These are phyloP conservation scores for Ectemnius lituratus DNA, from an alignment of 2,888 invertebrate species.

Conservation along the genomic window DNA sequence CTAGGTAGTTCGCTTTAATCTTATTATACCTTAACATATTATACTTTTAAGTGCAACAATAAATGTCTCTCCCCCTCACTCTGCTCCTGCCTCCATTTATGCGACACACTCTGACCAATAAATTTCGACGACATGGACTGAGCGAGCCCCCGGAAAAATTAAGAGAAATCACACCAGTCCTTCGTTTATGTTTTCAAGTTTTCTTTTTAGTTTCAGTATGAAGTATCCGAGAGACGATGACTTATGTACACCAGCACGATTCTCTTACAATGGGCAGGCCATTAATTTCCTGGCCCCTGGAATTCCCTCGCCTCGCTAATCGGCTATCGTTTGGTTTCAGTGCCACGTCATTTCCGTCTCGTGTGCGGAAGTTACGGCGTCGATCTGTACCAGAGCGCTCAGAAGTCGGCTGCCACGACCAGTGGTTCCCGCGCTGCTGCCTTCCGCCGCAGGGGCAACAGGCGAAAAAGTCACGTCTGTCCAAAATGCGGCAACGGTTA, in stretches of 20 bases:
- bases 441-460: constrained; percentile 32
- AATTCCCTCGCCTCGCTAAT: constrained; percentile 35
- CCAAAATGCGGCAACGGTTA: constrained; percentile 80
- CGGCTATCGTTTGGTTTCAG: constrained; percentile 61
- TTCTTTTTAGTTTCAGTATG: too few species aligned
- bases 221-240: too few species aligned
- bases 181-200: background rate
- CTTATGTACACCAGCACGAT: too few species aligned
- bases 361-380: constrained; percentile 55
- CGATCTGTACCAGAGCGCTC: constrained; percentile 26
- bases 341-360: constrained; percentile 37
- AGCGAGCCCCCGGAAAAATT: too few species aligned
- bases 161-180: background rate
- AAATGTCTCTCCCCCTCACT: constrained; percentile 28
- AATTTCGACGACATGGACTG: too few species aligned
- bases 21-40: constrained; percentile 8
- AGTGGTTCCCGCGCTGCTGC: constrained; percentile 4
- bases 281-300: too few species aligned
- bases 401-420: constrained; percentile 52
- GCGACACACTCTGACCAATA: too few species aligned
- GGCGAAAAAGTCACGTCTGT: constrained; percentile 71
- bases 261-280: too few species aligned
- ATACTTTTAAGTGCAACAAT: constrained; percentile 24
- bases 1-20: constrained; percentile 9
- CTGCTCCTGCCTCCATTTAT: background rate